Evolutionary conservation across 2,797 vertebrate genomes (phyloP), one percentile per base, ranked within the genome.

Genomic region (Typhlichthys subterraneus): DNA sequence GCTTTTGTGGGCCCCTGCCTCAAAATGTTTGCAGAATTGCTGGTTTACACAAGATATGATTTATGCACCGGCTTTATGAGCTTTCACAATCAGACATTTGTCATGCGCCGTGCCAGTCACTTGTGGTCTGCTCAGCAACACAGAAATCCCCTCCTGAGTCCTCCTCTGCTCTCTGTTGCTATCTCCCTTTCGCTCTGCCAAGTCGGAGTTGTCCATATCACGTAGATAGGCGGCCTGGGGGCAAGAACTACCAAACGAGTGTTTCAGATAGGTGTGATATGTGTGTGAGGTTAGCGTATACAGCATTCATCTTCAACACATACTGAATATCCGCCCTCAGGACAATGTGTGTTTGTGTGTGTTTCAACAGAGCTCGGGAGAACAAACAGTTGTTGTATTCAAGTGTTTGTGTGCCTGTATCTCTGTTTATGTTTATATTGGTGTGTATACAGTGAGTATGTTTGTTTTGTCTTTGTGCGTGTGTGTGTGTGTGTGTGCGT

Each of bases 221-320:
- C 74, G 80, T 67, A 84, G 86, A 85, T 80, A 87, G 70, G 69
- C 60, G 49, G 70, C 87, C 85, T 55, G 64, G 77, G 77, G 88
- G 75, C 23, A 59, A 73, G 69, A 81, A 29, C 85, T 86, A 87
- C 83, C 85, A 89, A 83, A 87, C 66, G 63, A 82, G 60, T 75
- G 64, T 76, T 82, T 85, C 84, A 82, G 87, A 89, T 82, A 62
- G 75, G 84, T 81, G 71, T 79, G 59, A 77, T 83, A 80, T 88
- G 73, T 84, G 61, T 80, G 61, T 78, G 71, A 84, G 77, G 83
- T 85, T 82, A 86, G 79, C 87, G 83, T 81, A 77, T 83, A 48
- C 70, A 76, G 77, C 73, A 80, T 79, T 82, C 67, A 84, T 76
- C 75, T 75, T 50, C 66, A 56, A 74, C 56, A 73, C 12, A 45